These are phyloP conservation scores for Gracilinanus agilis DNA, from an alignment of 2,113 vertebrate genomes.

Conservation along the genomic window DNA sequence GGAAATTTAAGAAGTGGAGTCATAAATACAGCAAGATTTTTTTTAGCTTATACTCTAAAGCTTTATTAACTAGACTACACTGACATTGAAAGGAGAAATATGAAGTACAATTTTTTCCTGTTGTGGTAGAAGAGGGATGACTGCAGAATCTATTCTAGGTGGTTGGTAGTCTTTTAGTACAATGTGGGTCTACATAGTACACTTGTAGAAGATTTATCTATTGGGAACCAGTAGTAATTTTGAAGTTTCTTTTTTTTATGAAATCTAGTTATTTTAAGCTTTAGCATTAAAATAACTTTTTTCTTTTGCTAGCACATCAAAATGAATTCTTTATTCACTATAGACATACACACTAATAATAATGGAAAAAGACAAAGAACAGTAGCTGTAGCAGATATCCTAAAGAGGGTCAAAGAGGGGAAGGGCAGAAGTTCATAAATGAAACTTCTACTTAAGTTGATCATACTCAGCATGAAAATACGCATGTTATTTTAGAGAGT, in stretches of 20 bases:
- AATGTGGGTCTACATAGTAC: slow-evolving; percentile 52
- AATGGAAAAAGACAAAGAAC: slow-evolving; percentile 42
- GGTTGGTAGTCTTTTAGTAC: slow-evolving; percentile 59
- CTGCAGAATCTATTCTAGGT: slow-evolving; percentile 53
- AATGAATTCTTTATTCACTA: slow-evolving; percentile 58
- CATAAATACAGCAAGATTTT: slow-evolving; percentile 39
- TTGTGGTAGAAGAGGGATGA: slow-evolving; percentile 39
- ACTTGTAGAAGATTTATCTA: slow-evolving; percentile 64
- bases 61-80: slow-evolving; percentile 59
- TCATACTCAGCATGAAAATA: slow-evolving; percentile 52
- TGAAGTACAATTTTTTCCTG: slow-evolving; percentile 50
- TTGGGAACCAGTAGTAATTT: slow-evolving; percentile 66
- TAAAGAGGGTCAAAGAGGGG: slow-evolving; percentile 39
- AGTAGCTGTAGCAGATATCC: slow-evolving; percentile 43
- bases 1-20: slow-evolving; percentile 44
- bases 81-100: slow-evolving; percentile 68
- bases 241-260: slow-evolving; percentile 61
- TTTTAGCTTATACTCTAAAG: slow-evolving; percentile 39
- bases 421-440: slow-evolving; percentile 30
- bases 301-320: slow-evolving; percentile 49
- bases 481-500: slow-evolving; percentile 32
- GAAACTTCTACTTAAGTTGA: slow-evolving; percentile 42
- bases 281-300: slow-evolving; percentile 11
- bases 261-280: slow-evolving; percentile 60
- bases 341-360: slow-evolving; percentile 55